Evolutionary conservation across 2,797 vertebrate genomes (phyloP).

Genomic region (Mus minutoides): DNA sequence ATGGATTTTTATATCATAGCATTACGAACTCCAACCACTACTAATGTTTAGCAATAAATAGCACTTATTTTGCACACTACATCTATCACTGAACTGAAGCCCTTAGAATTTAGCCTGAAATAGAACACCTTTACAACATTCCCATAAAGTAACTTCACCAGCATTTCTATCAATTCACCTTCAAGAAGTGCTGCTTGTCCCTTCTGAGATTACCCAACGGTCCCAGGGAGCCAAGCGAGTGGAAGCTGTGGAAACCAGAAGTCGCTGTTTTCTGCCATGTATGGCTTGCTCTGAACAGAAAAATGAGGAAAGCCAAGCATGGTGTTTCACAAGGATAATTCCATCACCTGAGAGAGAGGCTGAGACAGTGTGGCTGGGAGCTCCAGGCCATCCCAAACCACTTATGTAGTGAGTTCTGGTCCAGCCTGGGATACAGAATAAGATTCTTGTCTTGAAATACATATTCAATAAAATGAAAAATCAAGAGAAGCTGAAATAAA

Average conservation of each 20-base stretch:
- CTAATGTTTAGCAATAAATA: conserved; percentile 25
- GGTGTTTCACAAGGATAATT: background rate
- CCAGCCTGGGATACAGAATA: background rate
- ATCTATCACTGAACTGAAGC: conserved; percentile 14
- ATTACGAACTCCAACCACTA: conserved; percentile 49
- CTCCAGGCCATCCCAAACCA: background rate
- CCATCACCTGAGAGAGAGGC: background rate
- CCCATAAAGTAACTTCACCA: conserved; percentile 44
- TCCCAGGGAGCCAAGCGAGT: background rate
- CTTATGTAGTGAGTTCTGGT: background rate
- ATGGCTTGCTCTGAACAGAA: background rate
- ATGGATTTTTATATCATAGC: conserved; percentile 46
- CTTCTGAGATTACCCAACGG: conserved; percentile 35
- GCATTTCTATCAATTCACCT: background rate
- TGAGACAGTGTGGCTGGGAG: background rate
- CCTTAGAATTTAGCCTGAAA: conserved; percentile 29
- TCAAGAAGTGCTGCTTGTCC: conserved; percentile 42
- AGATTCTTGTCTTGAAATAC: background rate
- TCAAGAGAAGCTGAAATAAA: background rate
- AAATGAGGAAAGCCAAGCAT: background rate
- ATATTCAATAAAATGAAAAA: background rate
- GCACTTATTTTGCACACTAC: background rate
- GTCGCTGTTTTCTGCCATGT: conserved; percentile 13
- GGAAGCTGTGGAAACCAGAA: background rate
- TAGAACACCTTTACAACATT: conserved; percentile 55